phyloP scores from a whole-genome alignment of 2,888 invertebrate species.

The Andrena bucephala region DNA sequence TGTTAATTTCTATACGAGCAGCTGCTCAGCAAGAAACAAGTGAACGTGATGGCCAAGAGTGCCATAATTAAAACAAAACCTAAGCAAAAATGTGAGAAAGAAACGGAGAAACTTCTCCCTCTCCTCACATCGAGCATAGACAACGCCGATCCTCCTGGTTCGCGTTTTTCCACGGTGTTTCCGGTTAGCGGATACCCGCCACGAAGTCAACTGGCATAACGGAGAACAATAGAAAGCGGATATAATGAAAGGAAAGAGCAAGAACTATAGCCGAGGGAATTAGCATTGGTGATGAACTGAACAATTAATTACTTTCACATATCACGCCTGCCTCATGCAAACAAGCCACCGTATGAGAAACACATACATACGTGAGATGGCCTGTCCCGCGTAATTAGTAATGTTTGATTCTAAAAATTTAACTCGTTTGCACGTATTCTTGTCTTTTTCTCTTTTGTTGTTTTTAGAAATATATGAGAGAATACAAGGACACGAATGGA shows the following conservation, averaged over 20 bases:
- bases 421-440: too few relatives aligned
- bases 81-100: conserved; percentile 15
- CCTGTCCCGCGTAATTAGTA: too few relatives aligned
- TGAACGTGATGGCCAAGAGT: not conserved
- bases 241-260: conserved; percentile 51
- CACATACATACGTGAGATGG: too few relatives aligned
- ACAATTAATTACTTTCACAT: conserved; percentile 57
- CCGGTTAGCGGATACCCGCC: conserved; percentile 55
- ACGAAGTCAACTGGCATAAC: conserved; percentile 61
- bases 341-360: not conserved
- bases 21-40: not conserved
- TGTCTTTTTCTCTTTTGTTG: too few relatives aligned
- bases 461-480: too few relatives aligned
- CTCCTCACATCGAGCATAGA: conserved; percentile 52
- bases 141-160: conserved; percentile 35
- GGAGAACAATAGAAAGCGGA: conserved; percentile 65
- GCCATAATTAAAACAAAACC: not conserved
- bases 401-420: too few relatives aligned
- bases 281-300: conserved; percentile 34
- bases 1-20: too few relatives aligned
- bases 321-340: conserved; percentile 13
- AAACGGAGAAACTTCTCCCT: conserved; percentile 57
- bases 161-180: conserved; percentile 48
- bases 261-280: conserved; percentile 50
- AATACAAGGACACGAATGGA: too few relatives aligned